Evolutionary conservation across 2,888 invertebrate species (phyloP).

Genomic region (Eupithecia pulchellata): DNA sequence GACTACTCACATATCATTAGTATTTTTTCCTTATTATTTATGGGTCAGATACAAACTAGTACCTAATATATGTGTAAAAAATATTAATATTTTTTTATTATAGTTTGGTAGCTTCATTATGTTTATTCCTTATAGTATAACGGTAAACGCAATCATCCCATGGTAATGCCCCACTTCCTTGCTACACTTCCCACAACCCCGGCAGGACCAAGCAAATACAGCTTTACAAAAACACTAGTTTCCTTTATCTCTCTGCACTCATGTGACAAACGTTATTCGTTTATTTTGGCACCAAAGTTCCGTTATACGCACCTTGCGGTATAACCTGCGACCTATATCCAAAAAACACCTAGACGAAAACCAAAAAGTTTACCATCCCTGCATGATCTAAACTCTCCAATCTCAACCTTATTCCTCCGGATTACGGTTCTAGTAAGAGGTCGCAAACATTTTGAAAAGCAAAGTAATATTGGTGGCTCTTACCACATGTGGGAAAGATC

Average conservation of each 20-base stretch:
- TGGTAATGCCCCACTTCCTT: conserved; percentile 16
- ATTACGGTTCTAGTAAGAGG: conserved; percentile 4
- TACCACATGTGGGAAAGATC: conserved; percentile 69
- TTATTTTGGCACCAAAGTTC: conserved; percentile 77
- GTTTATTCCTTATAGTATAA: neutral
- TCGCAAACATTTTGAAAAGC: neutral
- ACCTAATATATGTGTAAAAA: too few relatives aligned
- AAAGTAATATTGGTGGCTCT: conserved; percentile 22
- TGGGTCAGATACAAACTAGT: too few relatives aligned
- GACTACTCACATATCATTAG: too few relatives aligned
- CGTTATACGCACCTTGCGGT: conserved; percentile 83
- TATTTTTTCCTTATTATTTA: too few relatives aligned
- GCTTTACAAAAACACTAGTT: conserved; percentile 71
- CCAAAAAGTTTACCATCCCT: conserved; percentile 19
- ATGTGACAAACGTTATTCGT: conserved; percentile 69
- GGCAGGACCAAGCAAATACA: conserved; percentile 51
- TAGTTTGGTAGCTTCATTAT: neutral
- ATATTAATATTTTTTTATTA: too few relatives aligned
- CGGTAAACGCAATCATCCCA: conserved; percentile 9
- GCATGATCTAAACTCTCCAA: neutral
- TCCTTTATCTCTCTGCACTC: conserved; percentile 69
- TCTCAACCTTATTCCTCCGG: conserved; percentile 7
- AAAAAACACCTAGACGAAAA: conserved; percentile 31
- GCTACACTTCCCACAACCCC: conserved; percentile 29
- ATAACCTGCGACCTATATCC: conserved; percentile 82